These are phyloP conservation scores for Schizothorax lantsangensis DNA, from an alignment of 2,797 vertebrate species.

Conservation along the genomic window DNA sequence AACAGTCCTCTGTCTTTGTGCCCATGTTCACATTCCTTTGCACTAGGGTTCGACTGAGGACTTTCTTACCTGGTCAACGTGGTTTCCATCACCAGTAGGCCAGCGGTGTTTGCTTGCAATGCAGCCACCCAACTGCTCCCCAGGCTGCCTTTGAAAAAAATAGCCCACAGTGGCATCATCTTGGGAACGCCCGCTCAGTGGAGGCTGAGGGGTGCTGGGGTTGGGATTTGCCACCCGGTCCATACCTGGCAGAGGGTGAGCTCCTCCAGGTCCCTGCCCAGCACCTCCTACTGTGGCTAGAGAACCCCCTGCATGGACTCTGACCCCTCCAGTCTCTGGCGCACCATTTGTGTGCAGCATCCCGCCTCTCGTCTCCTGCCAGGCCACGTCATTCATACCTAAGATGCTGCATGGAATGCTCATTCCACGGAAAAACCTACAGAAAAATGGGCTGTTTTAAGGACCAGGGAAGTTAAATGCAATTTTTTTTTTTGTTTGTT, in stretches of 20 bases:
- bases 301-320: slow-evolving; percentile 72
- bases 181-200: slow-evolving; percentile 77
- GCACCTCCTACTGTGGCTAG: slow-evolving; percentile 70
- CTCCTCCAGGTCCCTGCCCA: slow-evolving; percentile 68
- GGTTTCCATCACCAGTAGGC: slow-evolving; percentile 77
- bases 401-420: slow-evolving; percentile 83
- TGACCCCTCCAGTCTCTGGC: slow-evolving; percentile 74
- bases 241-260: slow-evolving; percentile 73
- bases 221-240: slow-evolving; percentile 71
- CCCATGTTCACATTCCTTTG: neutral
- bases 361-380: slow-evolving; percentile 83
- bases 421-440: slow-evolving; percentile 80
- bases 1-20: neutral
- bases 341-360: slow-evolving; percentile 79
- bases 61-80: slow-evolving; percentile 68
- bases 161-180: slow-evolving; percentile 78
- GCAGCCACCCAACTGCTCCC: slow-evolving; percentile 77
- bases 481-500: neutral
- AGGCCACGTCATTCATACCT: slow-evolving; percentile 85
- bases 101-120: slow-evolving; percentile 75
- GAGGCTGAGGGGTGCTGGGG: slow-evolving; percentile 73
- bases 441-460: slow-evolving; percentile 2
- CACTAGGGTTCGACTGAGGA: neutral
- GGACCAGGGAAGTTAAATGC: neutral
- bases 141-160: slow-evolving; percentile 82